Evolutionary conservation across 2,113 vertebrate genomes (phyloP).

Genomic region (Taurulus bubalis): DNA sequence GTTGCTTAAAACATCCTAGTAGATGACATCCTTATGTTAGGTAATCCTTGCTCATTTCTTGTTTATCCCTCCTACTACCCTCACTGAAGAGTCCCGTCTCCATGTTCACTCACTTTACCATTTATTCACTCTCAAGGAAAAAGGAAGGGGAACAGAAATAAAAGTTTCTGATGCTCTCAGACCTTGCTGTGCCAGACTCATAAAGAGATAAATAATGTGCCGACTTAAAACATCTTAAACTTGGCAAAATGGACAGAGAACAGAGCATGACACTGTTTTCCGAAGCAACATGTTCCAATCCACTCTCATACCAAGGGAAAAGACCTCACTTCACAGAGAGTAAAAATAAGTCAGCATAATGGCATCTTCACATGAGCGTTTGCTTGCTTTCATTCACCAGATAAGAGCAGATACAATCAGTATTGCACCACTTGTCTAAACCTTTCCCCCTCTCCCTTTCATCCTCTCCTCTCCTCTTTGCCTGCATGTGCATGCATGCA

Average conservation of each 20-base stretch:
- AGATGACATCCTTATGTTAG: constrained; percentile 26
- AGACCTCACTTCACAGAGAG: constrained; percentile 13
- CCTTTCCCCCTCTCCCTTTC: constrained; percentile 38
- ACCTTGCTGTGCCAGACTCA: background rate
- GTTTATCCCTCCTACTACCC: constrained; percentile 33
- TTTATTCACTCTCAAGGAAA: constrained; percentile 41
- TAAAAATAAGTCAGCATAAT: constrained; percentile 39
- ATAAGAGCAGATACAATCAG: constrained; percentile 68
- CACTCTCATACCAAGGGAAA: constrained; percentile 15
- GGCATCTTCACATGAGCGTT: constrained; percentile 49
- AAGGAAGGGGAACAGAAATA: constrained; percentile 20
- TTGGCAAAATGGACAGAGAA: constrained; percentile 37
- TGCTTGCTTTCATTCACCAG: constrained; percentile 48
- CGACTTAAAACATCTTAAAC: constrained; percentile 31
- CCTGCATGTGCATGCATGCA: constrained; percentile 46
- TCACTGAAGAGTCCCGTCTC: constrained; percentile 41
- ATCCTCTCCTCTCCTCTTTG: constrained; percentile 35
- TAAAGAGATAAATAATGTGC: constrained; percentile 34
- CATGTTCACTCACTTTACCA: constrained; percentile 18
- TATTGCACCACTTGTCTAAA: constrained; percentile 50
- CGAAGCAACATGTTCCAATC: constrained; percentile 29
- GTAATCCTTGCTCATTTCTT: constrained; percentile 34
- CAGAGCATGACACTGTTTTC: constrained; percentile 5
- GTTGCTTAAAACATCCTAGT: constrained; percentile 21
- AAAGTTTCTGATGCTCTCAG: constrained; percentile 18